Evolutionary conservation across 2,113 vertebrate genomes (phyloP), one percentile per base, ranked within the genome.

Genomic region (Forbesichthys agassizii): DNA sequence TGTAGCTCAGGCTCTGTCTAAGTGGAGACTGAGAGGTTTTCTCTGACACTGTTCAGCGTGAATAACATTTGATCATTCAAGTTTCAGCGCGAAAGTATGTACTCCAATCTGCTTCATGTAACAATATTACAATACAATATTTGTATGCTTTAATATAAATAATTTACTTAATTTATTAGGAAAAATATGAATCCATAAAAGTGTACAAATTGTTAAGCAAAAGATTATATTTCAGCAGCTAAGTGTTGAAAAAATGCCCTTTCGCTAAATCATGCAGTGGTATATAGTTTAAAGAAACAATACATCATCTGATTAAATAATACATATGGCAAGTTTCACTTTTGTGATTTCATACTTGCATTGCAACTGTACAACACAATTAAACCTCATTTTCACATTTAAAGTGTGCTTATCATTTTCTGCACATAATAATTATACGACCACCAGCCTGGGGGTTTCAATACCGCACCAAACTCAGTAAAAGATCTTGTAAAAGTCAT

Each of bases 381-480:
- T 88, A 88, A 86, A 88, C 62, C 71, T 83, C 73, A 86, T 84
- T 89, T 89, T 83, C 68, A 81, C 78, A 65, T 74, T 84, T 86
- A 79, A 88, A 86, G 80, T 81, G 82, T 79, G 80, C 72, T 88
- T 89, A 82, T 87, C 73, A 69, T 88, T 85, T 87, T 82, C 84
- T 75, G 70, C 83, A 85, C 80, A 77, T 88, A 65, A 87, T 89
- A 77, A 82, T 90, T 86, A 83, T 84, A 81, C 85, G 87, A 86
- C 83, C 79, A 72, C 76, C 62, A 66, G 69, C 80, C 72, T 0
- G 64, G 56, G 80, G 85, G 71, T 72, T 77, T 71, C 56, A 67
- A 64, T 54, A 67, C 66, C 81, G 78, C 77, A 82, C 86, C 78
- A 86, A 83, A 87, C 74, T 80, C 67, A 76, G 80, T 73, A 77